Percentiles rank a stretch among this genome's conserved stretches.
Evolutionary conservation across 2,113 vertebrate species (phyloP).

Genomic region (Hippocampus barbouri): DNA sequence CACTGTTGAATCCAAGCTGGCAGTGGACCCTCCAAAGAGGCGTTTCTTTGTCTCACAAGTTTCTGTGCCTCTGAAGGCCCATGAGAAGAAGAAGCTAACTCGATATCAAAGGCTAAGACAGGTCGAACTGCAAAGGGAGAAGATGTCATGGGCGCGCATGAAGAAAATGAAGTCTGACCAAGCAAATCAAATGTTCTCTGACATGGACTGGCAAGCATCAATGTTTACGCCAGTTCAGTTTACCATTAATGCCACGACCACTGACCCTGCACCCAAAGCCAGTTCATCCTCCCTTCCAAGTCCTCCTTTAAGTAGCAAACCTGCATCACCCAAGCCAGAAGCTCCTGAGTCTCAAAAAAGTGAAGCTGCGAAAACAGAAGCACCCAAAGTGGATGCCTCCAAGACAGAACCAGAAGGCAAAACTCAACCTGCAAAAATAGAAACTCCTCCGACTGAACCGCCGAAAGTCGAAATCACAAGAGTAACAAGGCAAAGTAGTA

Average conservation of each 20-base stretch:
- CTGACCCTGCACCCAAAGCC: neutral
- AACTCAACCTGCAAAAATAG: conserved; percentile 21
- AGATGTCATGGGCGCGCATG: conserved; percentile 93
- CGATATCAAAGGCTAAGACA: conserved; percentile 73
- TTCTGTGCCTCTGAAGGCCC: conserved; percentile 82
- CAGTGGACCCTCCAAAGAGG: conserved; percentile 75
- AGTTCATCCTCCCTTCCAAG: conserved; percentile 33
- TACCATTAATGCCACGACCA: conserved; percentile 9
- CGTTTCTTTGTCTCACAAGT: conserved; percentile 92
- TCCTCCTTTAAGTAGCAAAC: conserved; percentile 27
- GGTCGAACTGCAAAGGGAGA: conserved; percentile 75
- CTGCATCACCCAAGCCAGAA: conserved; percentile 25
- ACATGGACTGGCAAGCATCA: conserved; percentile 43
- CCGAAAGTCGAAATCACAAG: conserved; percentile 28
- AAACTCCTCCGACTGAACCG: conserved; percentile 28
- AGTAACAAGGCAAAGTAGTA: conserved; percentile 50
- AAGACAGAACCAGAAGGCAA: conserved; percentile 19
- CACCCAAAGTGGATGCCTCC: conserved; percentile 14
- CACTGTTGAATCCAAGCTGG: conserved; percentile 6
- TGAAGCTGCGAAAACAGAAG: conserved; percentile 24
- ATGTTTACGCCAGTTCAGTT: conserved; percentile 17
- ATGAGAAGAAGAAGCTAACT: conserved; percentile 79
- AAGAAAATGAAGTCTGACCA: conserved; percentile 80
- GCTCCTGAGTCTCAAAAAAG: conserved; percentile 14
- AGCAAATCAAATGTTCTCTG: conserved; percentile 64